phyloP scores from a whole-genome alignment of 2,797 vertebrate species.

The Oophaga sylvatica region DNA sequence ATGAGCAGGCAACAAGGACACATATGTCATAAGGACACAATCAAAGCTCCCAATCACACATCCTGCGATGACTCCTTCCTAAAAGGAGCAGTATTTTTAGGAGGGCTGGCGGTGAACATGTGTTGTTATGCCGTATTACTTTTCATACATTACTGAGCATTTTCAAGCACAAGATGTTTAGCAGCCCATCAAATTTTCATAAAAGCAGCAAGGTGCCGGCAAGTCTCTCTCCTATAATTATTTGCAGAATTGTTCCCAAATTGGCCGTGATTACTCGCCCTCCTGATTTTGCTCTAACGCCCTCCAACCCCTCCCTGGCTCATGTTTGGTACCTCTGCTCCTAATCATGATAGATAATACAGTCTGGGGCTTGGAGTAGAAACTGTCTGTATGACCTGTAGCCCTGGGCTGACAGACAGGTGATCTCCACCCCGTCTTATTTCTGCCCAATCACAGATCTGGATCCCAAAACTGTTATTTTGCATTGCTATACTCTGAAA shows the following conservation, averaged over 20 bases:
- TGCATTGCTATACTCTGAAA: too few relatives aligned
- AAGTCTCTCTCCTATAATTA: constrained; percentile 55
- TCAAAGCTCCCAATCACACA: constrained; percentile 22
- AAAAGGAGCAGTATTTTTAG: constrained; percentile 43
- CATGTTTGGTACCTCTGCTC: constrained; percentile 30
- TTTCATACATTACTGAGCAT: constrained; percentile 55
- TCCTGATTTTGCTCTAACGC: constrained; percentile 47
- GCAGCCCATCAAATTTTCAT: constrained; percentile 60
- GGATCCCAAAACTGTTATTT: background rate
- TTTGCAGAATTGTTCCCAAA: constrained; percentile 57
- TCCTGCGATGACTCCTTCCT: background rate
- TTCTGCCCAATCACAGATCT: background rate
- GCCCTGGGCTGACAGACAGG: background rate
- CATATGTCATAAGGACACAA: constrained; percentile 1
- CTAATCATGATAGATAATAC: constrained; percentile 46
- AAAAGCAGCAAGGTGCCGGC: constrained; percentile 56
- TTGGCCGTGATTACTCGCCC: constrained; percentile 53
- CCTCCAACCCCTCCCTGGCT: constrained; percentile 31
- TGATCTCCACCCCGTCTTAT: background rate
- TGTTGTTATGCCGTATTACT: constrained; percentile 52
- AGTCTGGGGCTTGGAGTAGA: background rate
- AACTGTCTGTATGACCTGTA: background rate
- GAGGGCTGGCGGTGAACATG: constrained; percentile 39
- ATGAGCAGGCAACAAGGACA: background rate
- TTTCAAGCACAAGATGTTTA: constrained; percentile 52